Evolutionary conservation across 2,888 invertebrate species (phyloP), one percentile per base, ranked within the genome.

Genomic region (Noctua comes): DNA sequence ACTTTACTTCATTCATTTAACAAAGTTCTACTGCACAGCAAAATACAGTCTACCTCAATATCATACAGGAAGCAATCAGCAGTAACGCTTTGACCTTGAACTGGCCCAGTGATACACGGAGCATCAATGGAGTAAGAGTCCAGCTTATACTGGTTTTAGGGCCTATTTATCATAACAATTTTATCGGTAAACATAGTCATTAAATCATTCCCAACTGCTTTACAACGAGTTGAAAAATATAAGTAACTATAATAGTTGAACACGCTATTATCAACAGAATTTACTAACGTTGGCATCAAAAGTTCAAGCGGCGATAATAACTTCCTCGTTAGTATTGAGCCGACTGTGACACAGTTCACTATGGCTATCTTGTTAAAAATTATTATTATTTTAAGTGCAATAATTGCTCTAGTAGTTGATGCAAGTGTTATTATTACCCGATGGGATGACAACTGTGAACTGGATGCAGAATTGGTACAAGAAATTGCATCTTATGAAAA

Each of bases 401-500:
- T 85, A 31, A 75, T 65, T 79, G 66, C 48, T 66, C 62, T 82
- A 68, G 76, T 78, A 72, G 78, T 86, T 7, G 57, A 90, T 64
- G 69, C 91, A 54, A 91, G 84, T 89, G 86, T 87, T n/a, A 54
- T 91, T 62, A 89, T 93, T 65, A 91, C 87, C 72, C 83, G 90
- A 27, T 89, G 85, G 73, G 89, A 90, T 31, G 84, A 88, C 43
- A 84, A 88, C 11, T 93, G 93, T 87, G 65, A 77, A 6, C 76
- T 93, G 43, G 90, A 90, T 78, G 57, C 79, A 51, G 82, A 88
- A 4, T 77, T 93, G 51, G 73, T 91, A 0, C 83, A 94, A 24
- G 98, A 98, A 95, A 98, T 98, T 84, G 93, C 95, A 27, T 94
- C 97, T 5, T 97, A 97, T 88, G 91, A 95, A 87, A 93, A 95